These are phyloP conservation scores for Euproctis similis DNA, from an alignment of 2,888 invertebrate species.

Conservation along the genomic window DNA sequence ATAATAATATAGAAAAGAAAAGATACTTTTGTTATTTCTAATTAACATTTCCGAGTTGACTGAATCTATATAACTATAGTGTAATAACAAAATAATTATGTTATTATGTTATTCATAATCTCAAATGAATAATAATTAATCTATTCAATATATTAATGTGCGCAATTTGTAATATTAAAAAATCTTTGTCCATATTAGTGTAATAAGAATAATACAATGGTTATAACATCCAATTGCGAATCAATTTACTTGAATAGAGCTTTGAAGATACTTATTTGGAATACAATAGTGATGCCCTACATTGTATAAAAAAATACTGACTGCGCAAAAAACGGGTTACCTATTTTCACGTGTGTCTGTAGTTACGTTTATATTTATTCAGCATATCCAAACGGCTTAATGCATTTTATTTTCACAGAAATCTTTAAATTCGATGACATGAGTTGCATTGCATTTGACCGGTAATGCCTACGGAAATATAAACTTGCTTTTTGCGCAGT, in stretches of 20 bases:
- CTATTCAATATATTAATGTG: slow-evolving; percentile 48
- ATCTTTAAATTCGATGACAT: too few relatives aligned
- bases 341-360: too few relatives aligned
- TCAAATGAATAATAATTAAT: slow-evolving; percentile 19
- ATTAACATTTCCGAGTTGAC: slow-evolving; percentile 62
- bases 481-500: too few relatives aligned
- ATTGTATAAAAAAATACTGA: slow-evolving; percentile 15
- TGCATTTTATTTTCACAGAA: too few relatives aligned
- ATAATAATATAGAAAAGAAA: slow-evolving; percentile 35
- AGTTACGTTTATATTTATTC: too few relatives aligned
- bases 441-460: too few relatives aligned
- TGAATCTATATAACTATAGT: slow-evolving; percentile 59
- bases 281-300: slow-evolving; percentile 23
- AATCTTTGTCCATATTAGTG: slow-evolving; percentile 44
- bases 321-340: too few relatives aligned
- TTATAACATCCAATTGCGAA: slow-evolving; percentile 16
- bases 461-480: too few relatives aligned
- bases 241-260: slow-evolving; percentile 48
- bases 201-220: slow-evolving; percentile 16
- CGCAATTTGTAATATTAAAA: slow-evolving; percentile 23
- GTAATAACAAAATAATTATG: slow-evolving; percentile 34
- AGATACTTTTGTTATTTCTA: slow-evolving; percentile 37
- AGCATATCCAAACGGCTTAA: too few relatives aligned
- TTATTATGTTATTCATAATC: slow-evolving; percentile 19
- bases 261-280: slow-evolving; percentile 20